A percentile compares a stretch with the other conserved stretches of the same genome.
Evolutionary conservation across 2,888 invertebrate species (phyloP).

Genomic region (Chloromyia formosa): DNA sequence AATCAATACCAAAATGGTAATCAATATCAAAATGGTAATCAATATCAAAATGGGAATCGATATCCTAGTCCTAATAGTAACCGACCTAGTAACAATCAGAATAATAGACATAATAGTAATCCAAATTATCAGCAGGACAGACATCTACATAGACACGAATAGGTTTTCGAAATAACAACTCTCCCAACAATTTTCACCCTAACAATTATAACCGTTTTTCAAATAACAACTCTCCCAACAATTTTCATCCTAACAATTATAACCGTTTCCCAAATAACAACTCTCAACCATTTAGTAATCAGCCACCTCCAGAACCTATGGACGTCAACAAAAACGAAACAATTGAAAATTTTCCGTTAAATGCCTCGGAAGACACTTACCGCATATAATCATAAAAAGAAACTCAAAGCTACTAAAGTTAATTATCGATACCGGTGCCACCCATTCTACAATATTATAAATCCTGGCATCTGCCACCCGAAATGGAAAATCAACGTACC

Average conservation of each 20-base stretch:
- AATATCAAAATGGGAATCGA: conserved; percentile 16
- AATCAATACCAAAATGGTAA: background rate
- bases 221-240: background rate
- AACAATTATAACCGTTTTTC: background rate
- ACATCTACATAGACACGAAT: background rate
- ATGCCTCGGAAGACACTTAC: conserved; percentile 36
- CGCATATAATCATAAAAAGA: conserved; percentile 24
- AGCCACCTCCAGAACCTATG: conserved; percentile 33
- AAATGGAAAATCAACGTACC: conserved; percentile 14
- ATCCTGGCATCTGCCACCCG: conserved; percentile 36
- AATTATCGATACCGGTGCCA: conserved; percentile 36
- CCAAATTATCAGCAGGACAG: background rate
- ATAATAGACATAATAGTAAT: background rate
- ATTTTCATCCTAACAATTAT: background rate
- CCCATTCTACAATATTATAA: conserved; percentile 37
- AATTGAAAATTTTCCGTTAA: conserved; percentile 42
- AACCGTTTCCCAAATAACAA: background rate
- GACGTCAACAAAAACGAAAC: conserved; percentile 18
- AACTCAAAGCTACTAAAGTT: conserved; percentile 35
- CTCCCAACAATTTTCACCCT: background rate
- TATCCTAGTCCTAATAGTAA: background rate
- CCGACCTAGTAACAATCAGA: conserved; percentile 18
- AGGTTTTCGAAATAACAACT: background rate
- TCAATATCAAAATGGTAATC: conserved; percentile 2
- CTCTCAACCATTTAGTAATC: background rate